Base-by-base conservation (phyloP, 2,797 vertebrate species). In the Poeciliopsis paucimaculata region DNA sequence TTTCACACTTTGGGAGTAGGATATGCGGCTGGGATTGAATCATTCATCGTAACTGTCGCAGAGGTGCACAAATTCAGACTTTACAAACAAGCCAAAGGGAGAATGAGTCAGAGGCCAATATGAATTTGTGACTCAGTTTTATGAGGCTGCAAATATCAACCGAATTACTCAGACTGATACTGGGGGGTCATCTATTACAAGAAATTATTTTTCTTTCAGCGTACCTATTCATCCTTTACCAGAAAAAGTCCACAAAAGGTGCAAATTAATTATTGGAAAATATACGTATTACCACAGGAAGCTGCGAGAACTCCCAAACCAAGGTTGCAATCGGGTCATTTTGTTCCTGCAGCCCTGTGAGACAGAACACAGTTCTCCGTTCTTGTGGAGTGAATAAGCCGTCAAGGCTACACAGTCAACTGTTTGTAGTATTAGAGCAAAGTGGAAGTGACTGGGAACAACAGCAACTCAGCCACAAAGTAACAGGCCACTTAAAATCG, bases 81-180 rank as follows among this genome's bases (percentile, higher is more conserved):
- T 81, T n/a, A 75, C 0, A 8, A 81, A 76, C 18, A 80, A 76
- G 77, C 77, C 31, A 34, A 12, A 2, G 49, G 28, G 26, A 71
- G n/a, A 47, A 75, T 91, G 90, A 88, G 84, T 91, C 88, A 89
- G 78, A 15, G 43, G 26, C 64, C 36, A 26, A 83, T 84, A 85
- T 81, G 46, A 87, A 82, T 75, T 78, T 75, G 55, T 88, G 90
- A 92, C 76, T 93, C 85, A 91, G 81, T 71, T 91, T 88, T 82
- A 90, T 72, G 83, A 84, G 53, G 75, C 72, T 73, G 79, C 70
- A 77, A 79, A 84, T 86, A 87, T 88, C 62, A 72, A 23, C 39
- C 1, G 74, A 71, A 64, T 84, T 70, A 82, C 77, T 46, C 31
- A 76, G 39, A 76, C 72, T 75, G 70, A 84, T 81, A 75, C 31